Evolutionary conservation across 2,888 invertebrate genomes (phyloP).

Genomic region (Scrobipalpa atriplicella): DNA sequence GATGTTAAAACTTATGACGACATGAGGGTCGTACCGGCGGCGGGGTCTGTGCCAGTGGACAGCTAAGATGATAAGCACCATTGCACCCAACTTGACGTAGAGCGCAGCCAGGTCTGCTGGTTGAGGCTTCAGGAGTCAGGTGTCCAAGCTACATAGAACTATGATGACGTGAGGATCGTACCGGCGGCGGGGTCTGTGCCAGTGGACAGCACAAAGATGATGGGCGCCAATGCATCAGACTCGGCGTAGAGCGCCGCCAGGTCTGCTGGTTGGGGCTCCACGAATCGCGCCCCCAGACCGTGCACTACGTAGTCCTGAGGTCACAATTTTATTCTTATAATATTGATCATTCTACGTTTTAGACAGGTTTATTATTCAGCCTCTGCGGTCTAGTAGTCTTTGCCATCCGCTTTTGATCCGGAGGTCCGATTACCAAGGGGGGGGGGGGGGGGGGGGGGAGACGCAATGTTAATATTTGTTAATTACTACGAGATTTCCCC

Average conservation of each 20-base stretch:
- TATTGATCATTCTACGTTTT: background rate
- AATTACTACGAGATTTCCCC: no score
- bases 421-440: no score
- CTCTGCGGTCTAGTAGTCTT: no score
- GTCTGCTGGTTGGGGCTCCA: constrained; percentile 94
- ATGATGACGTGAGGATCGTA: background rate
- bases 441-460: no score
- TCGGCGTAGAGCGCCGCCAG: constrained; percentile 91
- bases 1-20: no score
- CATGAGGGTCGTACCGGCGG: constrained; percentile 47
- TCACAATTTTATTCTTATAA: background rate
- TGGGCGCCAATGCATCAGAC: constrained; percentile 89
- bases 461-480: no score
- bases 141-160: no score
- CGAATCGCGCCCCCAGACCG: constrained; percentile 89
- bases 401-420: no score
- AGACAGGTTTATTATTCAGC: background rate
- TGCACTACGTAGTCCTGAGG: constrained; percentile 84
- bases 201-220: constrained; percentile 94
- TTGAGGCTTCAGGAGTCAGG: constrained; percentile 92
- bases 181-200: constrained; percentile 92
- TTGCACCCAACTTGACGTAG: constrained; percentile 90
- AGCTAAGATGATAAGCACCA: constrained; percentile 92
- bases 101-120: constrained; percentile 91
- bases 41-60: constrained; percentile 95